phyloP scores from a whole-genome alignment of 2,888 invertebrate species.

The Cheilosia pagana region DNA sequence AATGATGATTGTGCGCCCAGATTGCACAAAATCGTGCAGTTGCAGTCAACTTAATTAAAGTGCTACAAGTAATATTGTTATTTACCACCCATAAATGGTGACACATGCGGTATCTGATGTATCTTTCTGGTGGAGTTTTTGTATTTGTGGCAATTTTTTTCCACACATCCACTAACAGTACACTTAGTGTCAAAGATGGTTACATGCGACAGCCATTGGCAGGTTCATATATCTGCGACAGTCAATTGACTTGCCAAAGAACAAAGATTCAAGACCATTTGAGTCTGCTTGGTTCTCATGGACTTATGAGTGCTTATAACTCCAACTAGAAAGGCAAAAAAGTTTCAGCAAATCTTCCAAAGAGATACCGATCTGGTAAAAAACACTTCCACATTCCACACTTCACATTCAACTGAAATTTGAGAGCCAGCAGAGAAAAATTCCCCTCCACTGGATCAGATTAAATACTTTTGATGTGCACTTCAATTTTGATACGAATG shows the following conservation, averaged over 20 bases:
- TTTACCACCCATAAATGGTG: slow-evolving; percentile 61
- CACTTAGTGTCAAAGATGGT: slow-evolving; percentile 56
- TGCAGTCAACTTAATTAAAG: slow-evolving; percentile 72
- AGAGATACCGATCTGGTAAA: not conserved
- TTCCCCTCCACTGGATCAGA: slow-evolving; percentile 30
- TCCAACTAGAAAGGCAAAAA: no score
- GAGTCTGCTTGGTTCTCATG: not conserved
- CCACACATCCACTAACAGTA: slow-evolving; percentile 49
- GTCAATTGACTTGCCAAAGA: not conserved
- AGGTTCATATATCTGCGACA: slow-evolving; percentile 43
- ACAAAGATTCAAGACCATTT: no score
- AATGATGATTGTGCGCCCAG: slow-evolving; percentile 59
- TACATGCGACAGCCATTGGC: slow-evolving; percentile 34
- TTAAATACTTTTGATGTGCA: slow-evolving; percentile 36
- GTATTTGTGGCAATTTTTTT: slow-evolving; percentile 20
- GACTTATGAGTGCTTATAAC: no score
- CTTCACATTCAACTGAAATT: not conserved
- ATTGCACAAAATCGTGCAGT: slow-evolving; percentile 37
- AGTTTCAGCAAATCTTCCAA: not conserved
- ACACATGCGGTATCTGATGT: slow-evolving; percentile 48
- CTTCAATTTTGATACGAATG: slow-evolving; percentile 42
- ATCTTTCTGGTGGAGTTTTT: slow-evolving; percentile 53
- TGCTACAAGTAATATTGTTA: slow-evolving; percentile 59
- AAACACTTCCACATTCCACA: slow-evolving; percentile 5
- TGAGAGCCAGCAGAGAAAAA: not conserved